Percentiles rank a stretch among this genome's conserved stretches.
Conservation (phyloP, 2,797 vertebrate species). For the Microctenopoma stevenorrisi region DNA sequence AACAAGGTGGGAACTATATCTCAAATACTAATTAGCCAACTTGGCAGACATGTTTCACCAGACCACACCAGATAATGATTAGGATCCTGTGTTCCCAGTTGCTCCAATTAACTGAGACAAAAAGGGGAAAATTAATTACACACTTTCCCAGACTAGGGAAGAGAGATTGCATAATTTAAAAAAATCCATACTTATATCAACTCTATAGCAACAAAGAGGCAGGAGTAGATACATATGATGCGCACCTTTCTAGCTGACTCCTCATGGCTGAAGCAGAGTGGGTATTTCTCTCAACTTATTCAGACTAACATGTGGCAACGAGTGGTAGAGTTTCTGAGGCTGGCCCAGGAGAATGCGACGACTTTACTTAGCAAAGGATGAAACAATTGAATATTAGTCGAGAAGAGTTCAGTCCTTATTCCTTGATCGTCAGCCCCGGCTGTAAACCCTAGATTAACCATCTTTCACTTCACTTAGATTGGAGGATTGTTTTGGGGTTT, state of each 20-base stretch:
- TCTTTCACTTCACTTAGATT: constrained; percentile 68
- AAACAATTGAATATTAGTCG: constrained; percentile 35
- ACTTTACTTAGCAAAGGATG: constrained; percentile 45
- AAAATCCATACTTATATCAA: constrained; percentile 67
- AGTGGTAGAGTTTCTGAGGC: constrained; percentile 12
- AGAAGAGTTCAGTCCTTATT: constrained; percentile 30
- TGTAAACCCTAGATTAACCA: constrained; percentile 64
- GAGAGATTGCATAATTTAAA: constrained; percentile 68
- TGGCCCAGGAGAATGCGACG: constrained; percentile 9
- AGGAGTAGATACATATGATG: constrained; percentile 12
- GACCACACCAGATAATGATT: constrained; percentile 68
- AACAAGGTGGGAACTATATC: constrained; percentile 37
- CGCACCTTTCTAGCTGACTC: background rate
- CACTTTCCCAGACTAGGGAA: constrained; percentile 54
- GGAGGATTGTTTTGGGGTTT: constrained; percentile 69
- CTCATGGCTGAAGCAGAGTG: background rate
- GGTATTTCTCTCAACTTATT: background rate
- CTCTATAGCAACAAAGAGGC: constrained; percentile 56
- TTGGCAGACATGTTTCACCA: constrained; percentile 63
- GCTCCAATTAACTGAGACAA: constrained; percentile 52
- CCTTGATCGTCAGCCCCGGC: constrained; percentile 43
- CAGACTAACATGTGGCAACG: constrained; percentile 1
- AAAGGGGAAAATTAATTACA: constrained; percentile 71
- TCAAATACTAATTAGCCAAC: constrained; percentile 71
- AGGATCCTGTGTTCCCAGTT: constrained; percentile 56